A percentile compares a stretch with the other conserved stretches of the same genome.
Evolutionary conservation across 2,797 vertebrate genomes (phyloP).

Genomic region (Danio tinwini): DNA sequence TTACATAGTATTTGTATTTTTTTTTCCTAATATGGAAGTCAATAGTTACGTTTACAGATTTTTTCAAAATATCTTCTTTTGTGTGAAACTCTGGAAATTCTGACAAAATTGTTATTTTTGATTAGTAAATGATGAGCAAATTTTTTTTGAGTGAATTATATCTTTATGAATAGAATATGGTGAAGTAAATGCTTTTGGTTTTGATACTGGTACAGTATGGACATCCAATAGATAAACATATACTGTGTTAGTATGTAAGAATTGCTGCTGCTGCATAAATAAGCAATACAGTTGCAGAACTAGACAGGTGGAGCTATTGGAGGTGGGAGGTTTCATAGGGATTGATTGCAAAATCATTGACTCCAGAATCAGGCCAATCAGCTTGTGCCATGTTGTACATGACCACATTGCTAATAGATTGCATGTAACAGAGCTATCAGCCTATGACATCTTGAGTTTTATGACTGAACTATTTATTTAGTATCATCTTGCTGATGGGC

Average conservation of each 20-base stretch:
- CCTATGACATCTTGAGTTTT: not conserved
- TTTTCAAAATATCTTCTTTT: too few species aligned
- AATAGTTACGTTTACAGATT: too few species aligned
- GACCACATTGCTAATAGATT: not conserved
- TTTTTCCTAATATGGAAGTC: too few species aligned
- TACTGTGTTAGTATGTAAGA: too few species aligned
- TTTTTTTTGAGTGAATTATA: too few species aligned
- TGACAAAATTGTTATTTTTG: too few species aligned
- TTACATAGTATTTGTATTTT: too few species aligned
- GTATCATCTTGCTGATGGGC: not conserved
- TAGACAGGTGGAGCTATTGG: slow-evolving; percentile 6
- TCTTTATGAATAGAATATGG: too few species aligned
- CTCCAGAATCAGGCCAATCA: not conserved
- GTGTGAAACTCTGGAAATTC: too few species aligned
- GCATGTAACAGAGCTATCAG: not conserved
- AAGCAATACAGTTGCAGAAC: not conserved
- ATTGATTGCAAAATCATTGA: not conserved
- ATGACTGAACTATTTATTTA: not conserved
- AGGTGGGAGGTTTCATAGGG: not conserved
- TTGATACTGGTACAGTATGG: too few species aligned
- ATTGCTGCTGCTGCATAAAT: not conserved
- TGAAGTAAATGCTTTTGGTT: too few species aligned
- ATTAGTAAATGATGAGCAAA: too few species aligned
- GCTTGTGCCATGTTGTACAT: not conserved
- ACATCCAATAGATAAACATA: not conserved